These are phyloP conservation scores for Nipponacmea schrenckii DNA, from an alignment of 2,888 invertebrate species.

Conservation along the genomic window DNA sequence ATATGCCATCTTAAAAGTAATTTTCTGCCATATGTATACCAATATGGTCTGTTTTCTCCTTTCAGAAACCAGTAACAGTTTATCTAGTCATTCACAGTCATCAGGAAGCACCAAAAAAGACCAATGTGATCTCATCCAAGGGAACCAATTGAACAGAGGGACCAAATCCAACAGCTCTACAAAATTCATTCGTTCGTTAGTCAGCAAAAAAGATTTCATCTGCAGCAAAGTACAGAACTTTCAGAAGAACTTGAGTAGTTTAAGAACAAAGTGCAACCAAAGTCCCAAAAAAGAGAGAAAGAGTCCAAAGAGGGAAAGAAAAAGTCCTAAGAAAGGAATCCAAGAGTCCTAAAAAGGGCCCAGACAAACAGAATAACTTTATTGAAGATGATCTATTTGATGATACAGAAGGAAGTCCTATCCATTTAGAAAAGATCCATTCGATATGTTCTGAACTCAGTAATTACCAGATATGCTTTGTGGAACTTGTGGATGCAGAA, in stretches of 20 bases:
- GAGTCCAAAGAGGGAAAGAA: neutral
- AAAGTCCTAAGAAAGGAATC: neutral
- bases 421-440: neutral
- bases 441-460: conserved; percentile 1
- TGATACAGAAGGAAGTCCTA: neutral
- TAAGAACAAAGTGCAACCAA: neutral
- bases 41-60: no score
- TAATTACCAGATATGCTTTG: conserved; percentile 5
- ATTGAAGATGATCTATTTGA: neutral
- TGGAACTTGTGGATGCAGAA: neutral
- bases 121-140: no score
- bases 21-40: no score
- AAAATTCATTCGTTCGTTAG: conserved; percentile 2
- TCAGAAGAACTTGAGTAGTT: conserved; percentile 14
- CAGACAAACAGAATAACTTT: neutral
- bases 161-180: neutral
- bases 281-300: neutral
- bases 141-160: no score
- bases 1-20: no score
- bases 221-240: conserved; percentile 12
- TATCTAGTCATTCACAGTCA: no score
- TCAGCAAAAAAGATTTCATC: conserved; percentile 16
- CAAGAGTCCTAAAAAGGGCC: neutral
- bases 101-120: no score
- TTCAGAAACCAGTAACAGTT: no score